Evolutionary conservation across 2,113 vertebrate species (phyloP).

Genomic region (Gobius niger): DNA sequence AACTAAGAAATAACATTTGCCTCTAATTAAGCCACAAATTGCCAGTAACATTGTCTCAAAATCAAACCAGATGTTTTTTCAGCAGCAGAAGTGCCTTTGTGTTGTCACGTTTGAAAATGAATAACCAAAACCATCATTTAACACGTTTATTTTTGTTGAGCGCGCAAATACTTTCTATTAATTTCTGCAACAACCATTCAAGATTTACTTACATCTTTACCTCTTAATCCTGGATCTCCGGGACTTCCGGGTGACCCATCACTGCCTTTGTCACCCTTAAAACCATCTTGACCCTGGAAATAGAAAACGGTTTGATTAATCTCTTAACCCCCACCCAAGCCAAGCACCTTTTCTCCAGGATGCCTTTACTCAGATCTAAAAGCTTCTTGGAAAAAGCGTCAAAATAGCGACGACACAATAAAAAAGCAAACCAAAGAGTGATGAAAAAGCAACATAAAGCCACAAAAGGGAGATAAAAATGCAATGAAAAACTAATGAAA

Average conservation of each 20-base stretch:
- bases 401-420: too few species aligned
- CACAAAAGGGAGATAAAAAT: too few species aligned
- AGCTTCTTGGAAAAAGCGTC: too few species aligned
- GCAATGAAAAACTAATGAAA: too few species aligned
- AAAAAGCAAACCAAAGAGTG: too few species aligned
- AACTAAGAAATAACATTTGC: too few species aligned
- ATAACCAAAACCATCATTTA: neutral
- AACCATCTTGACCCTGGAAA: conserved; percentile 80
- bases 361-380: too few species aligned
- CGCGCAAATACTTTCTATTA: neutral
- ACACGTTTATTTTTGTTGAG: neutral
- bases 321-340: too few species aligned
- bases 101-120: neutral
- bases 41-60: neutral
- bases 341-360: too few species aligned
- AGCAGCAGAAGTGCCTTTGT: too few species aligned
- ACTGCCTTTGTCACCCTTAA: conserved; percentile 80
- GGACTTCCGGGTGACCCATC: conserved; percentile 74
- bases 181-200: conserved; percentile 50
- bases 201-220: conserved; percentile 93
- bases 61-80: neutral
- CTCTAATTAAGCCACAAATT: too few species aligned
- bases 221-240: conserved; percentile 85
- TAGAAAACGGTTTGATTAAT: neutral
- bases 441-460: too few species aligned